Conservation (phyloP, 2,113 vertebrate species). For the Pterocles gutturalis region DNA sequence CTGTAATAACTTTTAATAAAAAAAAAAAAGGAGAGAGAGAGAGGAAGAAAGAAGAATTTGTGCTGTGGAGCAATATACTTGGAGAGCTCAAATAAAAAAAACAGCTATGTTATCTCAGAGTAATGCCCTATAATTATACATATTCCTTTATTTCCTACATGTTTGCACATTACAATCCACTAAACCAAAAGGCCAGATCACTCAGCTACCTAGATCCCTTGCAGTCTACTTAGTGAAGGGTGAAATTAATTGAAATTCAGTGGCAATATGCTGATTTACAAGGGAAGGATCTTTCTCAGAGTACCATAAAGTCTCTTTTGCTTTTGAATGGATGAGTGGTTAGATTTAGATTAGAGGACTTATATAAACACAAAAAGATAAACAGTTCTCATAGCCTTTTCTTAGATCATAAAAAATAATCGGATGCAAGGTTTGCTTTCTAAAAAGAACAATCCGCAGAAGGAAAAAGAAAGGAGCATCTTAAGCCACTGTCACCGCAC, state of each 20-base stretch:
- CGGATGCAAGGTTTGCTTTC: not conserved
- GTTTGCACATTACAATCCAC: not conserved
- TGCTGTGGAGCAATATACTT: not conserved
- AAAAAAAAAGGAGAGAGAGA: not conserved
- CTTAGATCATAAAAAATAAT: slow-evolving; percentile 59
- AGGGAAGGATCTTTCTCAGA: not conserved
- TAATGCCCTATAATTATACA: not conserved
- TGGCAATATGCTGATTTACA: slow-evolving; percentile 7
- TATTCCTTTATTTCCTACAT: slow-evolving; percentile 28
- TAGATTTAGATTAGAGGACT: slow-evolving; percentile 44
- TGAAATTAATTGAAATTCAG: slow-evolving; percentile 61
- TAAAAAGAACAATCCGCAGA: not conserved
- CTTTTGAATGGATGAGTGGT: slow-evolving; percentile 38
- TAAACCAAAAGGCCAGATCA: not conserved
- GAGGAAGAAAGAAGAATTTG: not conserved
- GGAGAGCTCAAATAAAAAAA: slow-evolving; percentile 3
- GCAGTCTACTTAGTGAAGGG: not conserved
- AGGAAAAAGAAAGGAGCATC: slow-evolving; percentile 56
- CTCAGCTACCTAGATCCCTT: not conserved
- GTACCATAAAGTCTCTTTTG: not conserved
- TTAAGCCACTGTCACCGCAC: not conserved
- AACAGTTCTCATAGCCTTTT: slow-evolving; percentile 40
- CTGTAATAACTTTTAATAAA: not conserved
- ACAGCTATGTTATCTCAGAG: not conserved
- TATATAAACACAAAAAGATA: slow-evolving; percentile 43